Evolutionary conservation across 1,140 invertebrate species (phyloP).

Genomic region (Cyclina sinensis): DNA sequence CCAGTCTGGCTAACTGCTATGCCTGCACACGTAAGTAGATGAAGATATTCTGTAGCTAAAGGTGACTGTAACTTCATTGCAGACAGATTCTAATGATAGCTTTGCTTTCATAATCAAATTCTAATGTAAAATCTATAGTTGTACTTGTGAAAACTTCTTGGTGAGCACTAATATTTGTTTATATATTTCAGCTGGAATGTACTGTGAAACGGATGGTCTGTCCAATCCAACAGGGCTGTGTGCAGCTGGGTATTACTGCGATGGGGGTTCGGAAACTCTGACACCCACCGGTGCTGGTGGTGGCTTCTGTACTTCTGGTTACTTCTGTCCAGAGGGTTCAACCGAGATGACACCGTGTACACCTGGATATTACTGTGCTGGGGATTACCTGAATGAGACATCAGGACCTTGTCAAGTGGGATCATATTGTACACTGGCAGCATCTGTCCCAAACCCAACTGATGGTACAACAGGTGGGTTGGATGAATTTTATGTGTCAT

Average conservation of each 20-base stretch:
- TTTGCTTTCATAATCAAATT: no score
- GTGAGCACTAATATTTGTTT: no score
- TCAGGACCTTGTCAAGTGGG: slow-evolving; percentile 79
- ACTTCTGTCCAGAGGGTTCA: slow-evolving; percentile 79
- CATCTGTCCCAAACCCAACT: slow-evolving; percentile 79
- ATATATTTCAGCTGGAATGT: slow-evolving; percentile 75
- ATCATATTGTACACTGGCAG: slow-evolving; percentile 80
- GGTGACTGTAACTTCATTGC: no score
- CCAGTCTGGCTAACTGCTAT: slow-evolving; percentile 75
- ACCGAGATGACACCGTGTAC: slow-evolving; percentile 77
- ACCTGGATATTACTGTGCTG: slow-evolving; percentile 80
- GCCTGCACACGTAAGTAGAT: slow-evolving; percentile 78
- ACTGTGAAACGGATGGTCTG: slow-evolving; percentile 76
- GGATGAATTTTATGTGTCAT: no score
- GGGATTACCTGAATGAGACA: slow-evolving; percentile 74
- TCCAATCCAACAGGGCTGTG: slow-evolving; percentile 78
- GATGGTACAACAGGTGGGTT: slow-evolving; percentile 84
- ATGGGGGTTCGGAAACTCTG: slow-evolving; percentile 72
- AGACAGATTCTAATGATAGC: no score
- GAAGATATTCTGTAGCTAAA: no score
- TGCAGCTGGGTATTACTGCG: slow-evolving; percentile 81
- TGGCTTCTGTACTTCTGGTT: slow-evolving; percentile 75
- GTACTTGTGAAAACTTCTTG: no score
- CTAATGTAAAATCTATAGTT: no score
- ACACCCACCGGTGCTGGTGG: slow-evolving; percentile 74